phyloP scores from a whole-genome alignment of 2,113 vertebrate genomes.

The Melospiza melodia region DNA sequence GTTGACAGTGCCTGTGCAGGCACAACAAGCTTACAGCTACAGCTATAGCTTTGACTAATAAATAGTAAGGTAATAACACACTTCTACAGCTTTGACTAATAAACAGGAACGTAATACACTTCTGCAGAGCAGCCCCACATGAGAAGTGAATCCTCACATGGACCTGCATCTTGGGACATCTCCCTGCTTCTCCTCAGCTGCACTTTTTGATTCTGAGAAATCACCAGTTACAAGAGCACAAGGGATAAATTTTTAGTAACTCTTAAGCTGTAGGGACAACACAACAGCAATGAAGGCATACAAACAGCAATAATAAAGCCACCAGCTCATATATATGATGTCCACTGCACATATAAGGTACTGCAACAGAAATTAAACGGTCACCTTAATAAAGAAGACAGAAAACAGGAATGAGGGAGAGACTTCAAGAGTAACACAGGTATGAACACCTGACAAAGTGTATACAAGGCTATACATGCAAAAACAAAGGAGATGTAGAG shows the following conservation, averaged over 20 bases:
- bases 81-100: neutral
- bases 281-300: neutral
- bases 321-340: neutral
- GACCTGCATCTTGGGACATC: neutral
- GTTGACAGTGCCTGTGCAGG: neutral
- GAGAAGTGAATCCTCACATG: accelerated
- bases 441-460: neutral
- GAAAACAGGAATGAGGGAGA: neutral
- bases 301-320: neutral
- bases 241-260: neutral
- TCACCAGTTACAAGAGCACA: neutral
- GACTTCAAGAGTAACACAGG: neutral
- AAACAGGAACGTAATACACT: accelerated
- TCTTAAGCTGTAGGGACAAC: neutral
- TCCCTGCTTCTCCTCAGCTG: neutral
- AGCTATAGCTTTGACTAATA: neutral
- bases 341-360: neutral
- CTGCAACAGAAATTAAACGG: neutral
- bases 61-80: accelerated
- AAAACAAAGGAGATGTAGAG: neutral
- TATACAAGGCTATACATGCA: neutral
- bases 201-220: neutral
- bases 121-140: neutral
- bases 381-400: neutral
- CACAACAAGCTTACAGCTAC: neutral